Conservation (phyloP, 2,113 vertebrate species). For the Canis aureus region DNA sequence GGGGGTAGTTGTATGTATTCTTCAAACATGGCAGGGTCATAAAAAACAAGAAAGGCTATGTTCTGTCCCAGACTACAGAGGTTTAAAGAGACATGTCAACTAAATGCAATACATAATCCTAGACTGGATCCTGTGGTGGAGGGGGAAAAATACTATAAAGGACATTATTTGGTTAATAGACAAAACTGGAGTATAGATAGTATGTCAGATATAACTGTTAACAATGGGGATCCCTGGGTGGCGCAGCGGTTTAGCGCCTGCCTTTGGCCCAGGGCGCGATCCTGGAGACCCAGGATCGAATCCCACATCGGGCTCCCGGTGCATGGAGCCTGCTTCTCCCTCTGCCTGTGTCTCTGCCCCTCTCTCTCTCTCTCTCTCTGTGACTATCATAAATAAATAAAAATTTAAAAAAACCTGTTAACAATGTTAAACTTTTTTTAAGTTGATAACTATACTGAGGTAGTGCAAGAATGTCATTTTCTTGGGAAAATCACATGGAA, state of each 20-base stretch:
- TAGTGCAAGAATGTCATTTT: slow-evolving; percentile 15
- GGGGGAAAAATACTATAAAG: background rate
- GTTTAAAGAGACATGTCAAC: background rate
- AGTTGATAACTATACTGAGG: background rate
- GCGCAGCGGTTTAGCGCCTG: too few relatives aligned
- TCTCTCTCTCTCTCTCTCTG: too few relatives aligned
- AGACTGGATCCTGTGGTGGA: background rate
- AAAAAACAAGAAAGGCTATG: slow-evolving; percentile 51
- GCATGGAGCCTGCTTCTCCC: too few relatives aligned
- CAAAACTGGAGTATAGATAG: background rate
- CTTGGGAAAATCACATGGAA: slow-evolving; percentile 37
- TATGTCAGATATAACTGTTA: background rate
- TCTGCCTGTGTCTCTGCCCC: too few relatives aligned
- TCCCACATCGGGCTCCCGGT: too few relatives aligned
- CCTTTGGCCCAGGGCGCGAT: too few relatives aligned
- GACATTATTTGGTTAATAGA: slow-evolving; percentile 10
- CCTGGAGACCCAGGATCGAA: too few relatives aligned
- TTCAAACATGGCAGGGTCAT: slow-evolving; percentile 50
- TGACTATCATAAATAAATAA: too few relatives aligned
- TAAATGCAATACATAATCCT: background rate
- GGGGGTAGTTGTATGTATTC: background rate
- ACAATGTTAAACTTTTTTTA: slow-evolving; percentile 24
- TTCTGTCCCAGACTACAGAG: slow-evolving; percentile 22
- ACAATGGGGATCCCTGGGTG: background rate
- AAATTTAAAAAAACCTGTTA: background rate